A percentile compares a stretch with the other conserved stretches of the same genome.
These are phyloP conservation scores for Hartigia nigra DNA, from an alignment of 2,888 invertebrate species.

Conservation along the genomic window DNA sequence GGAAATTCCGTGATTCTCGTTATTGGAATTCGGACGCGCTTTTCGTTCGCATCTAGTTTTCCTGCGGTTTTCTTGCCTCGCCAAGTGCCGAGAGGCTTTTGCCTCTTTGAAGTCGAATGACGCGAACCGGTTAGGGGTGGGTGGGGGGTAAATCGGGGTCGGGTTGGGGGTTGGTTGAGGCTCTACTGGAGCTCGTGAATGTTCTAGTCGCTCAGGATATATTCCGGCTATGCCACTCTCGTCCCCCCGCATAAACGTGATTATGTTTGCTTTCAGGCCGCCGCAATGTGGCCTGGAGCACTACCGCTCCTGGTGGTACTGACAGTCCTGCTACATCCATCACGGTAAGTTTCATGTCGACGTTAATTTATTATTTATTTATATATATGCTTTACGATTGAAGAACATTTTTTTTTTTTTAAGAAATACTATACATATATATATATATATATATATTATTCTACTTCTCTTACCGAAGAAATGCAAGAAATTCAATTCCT, in stretches of 20 bases:
- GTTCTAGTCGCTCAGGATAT: neutral
- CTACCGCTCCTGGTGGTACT: slow-evolving; percentile 62
- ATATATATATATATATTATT: neutral
- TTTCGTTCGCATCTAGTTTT: neutral
- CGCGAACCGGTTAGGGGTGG: too few species aligned
- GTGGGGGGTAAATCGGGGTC: neutral
- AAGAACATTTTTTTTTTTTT: neutral
- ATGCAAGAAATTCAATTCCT: neutral
- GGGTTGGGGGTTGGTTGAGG: too few species aligned
- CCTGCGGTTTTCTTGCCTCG: neutral
- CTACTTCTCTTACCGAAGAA: neutral
- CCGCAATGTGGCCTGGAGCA: slow-evolving; percentile 66
- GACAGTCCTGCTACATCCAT: slow-evolving; percentile 54
- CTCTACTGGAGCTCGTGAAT: neutral
- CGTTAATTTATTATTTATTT: neutral
- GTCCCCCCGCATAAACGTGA: slow-evolving; percentile 2
- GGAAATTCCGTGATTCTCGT: slow-evolving; percentile 2
- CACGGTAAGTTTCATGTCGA: neutral
- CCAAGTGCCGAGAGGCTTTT: neutral
- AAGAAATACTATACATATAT: too few species aligned
- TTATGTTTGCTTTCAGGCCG: slow-evolving; percentile 59
- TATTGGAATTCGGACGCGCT: neutral
- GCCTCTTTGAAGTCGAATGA: slow-evolving; percentile 1
- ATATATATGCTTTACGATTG: neutral
- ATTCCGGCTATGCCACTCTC: neutral